These are phyloP conservation scores for Labeo calbasu DNA, from an alignment of 2,797 vertebrate species.

Conservation along the genomic window DNA sequence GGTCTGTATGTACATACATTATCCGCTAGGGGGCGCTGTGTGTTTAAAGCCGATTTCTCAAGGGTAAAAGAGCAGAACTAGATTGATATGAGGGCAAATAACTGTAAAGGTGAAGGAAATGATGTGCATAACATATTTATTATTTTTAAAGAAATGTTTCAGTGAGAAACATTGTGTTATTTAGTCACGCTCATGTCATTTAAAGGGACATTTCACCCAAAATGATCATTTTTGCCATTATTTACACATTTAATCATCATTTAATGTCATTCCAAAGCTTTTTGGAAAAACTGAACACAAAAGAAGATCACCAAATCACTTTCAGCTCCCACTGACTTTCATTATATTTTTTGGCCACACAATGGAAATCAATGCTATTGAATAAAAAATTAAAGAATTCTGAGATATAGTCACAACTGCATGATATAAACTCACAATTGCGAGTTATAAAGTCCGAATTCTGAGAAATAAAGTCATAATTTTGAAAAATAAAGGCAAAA, in stretches of 20 bases:
- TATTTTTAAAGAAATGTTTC: not conserved
- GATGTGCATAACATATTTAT: constrained; percentile 18
- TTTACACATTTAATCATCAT: too few species aligned
- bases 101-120: not conserved
- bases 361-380: not conserved
- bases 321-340: not conserved
- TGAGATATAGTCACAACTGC: too few species aligned
- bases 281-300: not conserved
- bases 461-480: too few species aligned
- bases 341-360: not conserved
- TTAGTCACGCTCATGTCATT: not conserved
- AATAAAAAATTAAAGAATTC: too few species aligned
- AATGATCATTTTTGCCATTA: too few species aligned
- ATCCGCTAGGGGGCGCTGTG: not conserved
- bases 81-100: not conserved
- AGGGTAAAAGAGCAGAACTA: not conserved
- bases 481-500: too few species aligned
- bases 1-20: not conserved
- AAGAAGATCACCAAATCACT: not conserved
- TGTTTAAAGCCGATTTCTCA: not conserved
- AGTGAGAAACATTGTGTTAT: not conserved
- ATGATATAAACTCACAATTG: too few species aligned
- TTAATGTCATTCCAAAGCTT: not conserved
- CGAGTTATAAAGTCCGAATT: too few species aligned
- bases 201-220: not conserved